Base-by-base conservation (phyloP, 2,888 invertebrate species). In the Machimus rusticus region DNA sequence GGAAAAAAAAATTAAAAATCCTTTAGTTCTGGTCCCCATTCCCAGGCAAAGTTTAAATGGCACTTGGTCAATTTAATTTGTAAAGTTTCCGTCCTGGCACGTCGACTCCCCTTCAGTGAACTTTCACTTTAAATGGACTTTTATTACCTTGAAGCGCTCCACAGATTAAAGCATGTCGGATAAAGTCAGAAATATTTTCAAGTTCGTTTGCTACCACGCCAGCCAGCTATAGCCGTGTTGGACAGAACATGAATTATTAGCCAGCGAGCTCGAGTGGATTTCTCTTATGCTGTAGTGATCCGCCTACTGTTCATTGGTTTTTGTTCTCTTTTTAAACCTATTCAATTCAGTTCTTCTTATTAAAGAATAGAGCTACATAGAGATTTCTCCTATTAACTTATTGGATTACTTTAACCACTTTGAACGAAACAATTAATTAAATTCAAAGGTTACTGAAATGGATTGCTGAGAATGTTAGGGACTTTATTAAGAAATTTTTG, bases 11-110 rank as follows among this genome's bases (percentile, higher is more conserved):
- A n/a, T n/a, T 6, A 34, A 34, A 34, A 34, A 34, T 34, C 34
- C 34, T 34, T 34, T 6, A 74, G 5, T 74, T 28, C 14, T 37
- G 76, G 76, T 76, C 51, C 39, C 87, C 77, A 77, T 76, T 88
- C 82, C 74, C 86, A 86, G 87, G 82, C 87, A 88, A 87, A 88
- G 88, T 88, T 87, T 88, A 88, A 88, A 88, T 88, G 86, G 87
- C 85, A 77, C 57, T 77, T 87, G 88, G 88, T 88, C 88, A 57
- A 57, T 82, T 82, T 82, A 82, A 82, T 82, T 82, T 82, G 82
- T 82, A 82, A 66, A 82, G 57, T 82, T 82, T 82, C 19, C 57
- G 66, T 37, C 37, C 66, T 82, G 82, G 82, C 66, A 82, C 66
- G 28, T 82, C 66, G 57, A 37, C 55, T 34, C 34, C 34, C 6